Conservation (phyloP, 2,113 vertebrate genomes). For the Pachyramphus minor region DNA sequence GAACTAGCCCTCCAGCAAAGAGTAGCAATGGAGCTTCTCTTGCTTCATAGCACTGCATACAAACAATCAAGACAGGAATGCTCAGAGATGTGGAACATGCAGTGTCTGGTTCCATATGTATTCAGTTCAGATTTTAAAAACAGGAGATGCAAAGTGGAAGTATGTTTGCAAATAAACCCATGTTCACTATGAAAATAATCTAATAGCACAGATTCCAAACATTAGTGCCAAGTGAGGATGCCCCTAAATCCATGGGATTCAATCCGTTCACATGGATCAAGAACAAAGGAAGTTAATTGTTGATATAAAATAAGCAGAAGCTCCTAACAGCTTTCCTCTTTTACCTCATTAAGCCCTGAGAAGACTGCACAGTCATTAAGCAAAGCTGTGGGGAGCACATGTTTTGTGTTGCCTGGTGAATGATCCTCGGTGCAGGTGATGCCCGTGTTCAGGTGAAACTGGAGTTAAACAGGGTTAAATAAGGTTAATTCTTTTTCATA, state of each 20-base stretch:
- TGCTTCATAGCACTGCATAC: background rate
- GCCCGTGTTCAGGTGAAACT: background rate
- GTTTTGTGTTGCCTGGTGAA: background rate
- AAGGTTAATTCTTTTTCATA: background rate
- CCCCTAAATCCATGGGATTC: background rate
- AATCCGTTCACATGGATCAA: background rate
- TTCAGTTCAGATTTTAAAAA: background rate
- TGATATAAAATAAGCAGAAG: constrained; percentile 9
- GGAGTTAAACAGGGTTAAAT: background rate
- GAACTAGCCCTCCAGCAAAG: constrained; percentile 14
- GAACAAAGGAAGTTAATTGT: constrained; percentile 37
- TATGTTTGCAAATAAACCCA: background rate
- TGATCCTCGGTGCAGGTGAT: background rate
- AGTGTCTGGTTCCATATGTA: background rate
- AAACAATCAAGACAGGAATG: background rate
- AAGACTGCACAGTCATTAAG: constrained; percentile 7
- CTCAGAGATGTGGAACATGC: background rate
- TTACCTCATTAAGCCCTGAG: constrained; percentile 52
- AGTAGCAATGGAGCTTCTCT: background rate
- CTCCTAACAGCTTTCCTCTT: constrained; percentile 39
- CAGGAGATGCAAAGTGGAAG: background rate
- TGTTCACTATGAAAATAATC: background rate
- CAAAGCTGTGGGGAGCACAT: constrained; percentile 3
- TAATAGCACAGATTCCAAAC: background rate
- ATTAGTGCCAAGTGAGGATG: background rate